These are phyloP conservation scores for Aporophyla nigra DNA, from an alignment of 2,888 invertebrate species.

Conservation along the genomic window DNA sequence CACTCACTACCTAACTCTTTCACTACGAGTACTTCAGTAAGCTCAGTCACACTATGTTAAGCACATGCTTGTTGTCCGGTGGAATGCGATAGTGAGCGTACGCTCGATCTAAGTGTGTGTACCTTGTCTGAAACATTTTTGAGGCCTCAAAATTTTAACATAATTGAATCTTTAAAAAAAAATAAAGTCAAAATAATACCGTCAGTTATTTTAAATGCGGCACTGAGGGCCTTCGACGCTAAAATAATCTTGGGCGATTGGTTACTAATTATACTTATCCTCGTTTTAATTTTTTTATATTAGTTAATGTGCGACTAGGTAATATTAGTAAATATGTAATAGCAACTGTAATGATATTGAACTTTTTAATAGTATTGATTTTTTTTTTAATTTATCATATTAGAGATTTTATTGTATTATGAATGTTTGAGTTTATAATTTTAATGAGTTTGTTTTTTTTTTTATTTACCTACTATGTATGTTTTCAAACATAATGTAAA, in stretches of 20 bases:
- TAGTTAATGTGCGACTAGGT: too few relatives aligned
- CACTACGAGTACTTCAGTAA: not conserved
- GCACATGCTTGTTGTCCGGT: not conserved
- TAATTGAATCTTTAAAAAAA: not conserved
- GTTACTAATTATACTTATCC: not conserved
- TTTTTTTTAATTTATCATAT: too few relatives aligned
- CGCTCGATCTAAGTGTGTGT: not conserved
- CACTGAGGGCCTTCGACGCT: not conserved
- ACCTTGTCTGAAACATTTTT: not conserved
- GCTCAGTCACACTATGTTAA: constrained; percentile 27
- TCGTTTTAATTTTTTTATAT: too few relatives aligned
- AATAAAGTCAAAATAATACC: not conserved
- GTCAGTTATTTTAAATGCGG: not conserved
- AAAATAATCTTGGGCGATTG: not conserved
- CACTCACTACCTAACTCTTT: constrained; percentile 15
- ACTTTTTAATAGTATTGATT: too few relatives aligned
- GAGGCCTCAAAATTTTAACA: not conserved
- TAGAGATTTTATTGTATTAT: too few relatives aligned
- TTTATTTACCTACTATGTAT: too few relatives aligned
- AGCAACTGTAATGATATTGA: too few relatives aligned
- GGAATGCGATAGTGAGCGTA: constrained; percentile 15
- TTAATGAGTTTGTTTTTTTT: too few relatives aligned
- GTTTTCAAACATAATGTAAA: too few relatives aligned
- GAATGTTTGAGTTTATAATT: too few relatives aligned
- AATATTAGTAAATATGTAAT: too few relatives aligned